phyloP scores from a whole-genome alignment of 2,888 invertebrate species.

The Pterostichus niger region DNA sequence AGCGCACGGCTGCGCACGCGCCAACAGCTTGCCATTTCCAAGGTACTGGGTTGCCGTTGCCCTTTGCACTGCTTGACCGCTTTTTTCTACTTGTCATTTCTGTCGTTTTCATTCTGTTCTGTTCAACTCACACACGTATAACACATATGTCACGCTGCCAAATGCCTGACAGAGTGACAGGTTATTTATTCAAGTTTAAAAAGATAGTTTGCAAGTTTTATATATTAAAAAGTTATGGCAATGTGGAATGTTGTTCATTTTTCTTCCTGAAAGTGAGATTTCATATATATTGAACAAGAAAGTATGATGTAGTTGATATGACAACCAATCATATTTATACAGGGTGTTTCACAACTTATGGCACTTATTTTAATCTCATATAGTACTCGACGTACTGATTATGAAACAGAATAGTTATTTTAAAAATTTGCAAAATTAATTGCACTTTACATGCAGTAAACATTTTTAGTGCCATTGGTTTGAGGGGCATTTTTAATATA shows the following conservation, averaged over 20 bases:
- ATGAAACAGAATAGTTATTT: too few species aligned
- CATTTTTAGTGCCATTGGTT: too few species aligned
- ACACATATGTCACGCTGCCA: slow-evolving; percentile 40
- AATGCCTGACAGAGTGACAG: slow-evolving; percentile 32
- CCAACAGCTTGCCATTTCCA: background rate
- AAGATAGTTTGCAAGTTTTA: slow-evolving; percentile 22
- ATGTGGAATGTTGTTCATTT: background rate
- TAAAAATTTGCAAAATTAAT: too few species aligned
- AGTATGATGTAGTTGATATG: background rate
- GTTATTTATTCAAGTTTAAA: slow-evolving; percentile 51
- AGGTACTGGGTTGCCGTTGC: background rate
- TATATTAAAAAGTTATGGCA: slow-evolving; percentile 30
- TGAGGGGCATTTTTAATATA: too few species aligned
- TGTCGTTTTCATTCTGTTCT: slow-evolving; percentile 25
- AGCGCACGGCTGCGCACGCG: background rate
- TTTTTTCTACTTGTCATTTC: slow-evolving; percentile 46
- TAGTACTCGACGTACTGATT: too few species aligned
- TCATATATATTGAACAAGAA: background rate
- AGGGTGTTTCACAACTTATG: too few species aligned
- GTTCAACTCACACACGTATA: background rate
- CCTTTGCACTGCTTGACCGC: slow-evolving; percentile 44
- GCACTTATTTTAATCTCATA: too few species aligned
- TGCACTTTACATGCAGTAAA: too few species aligned
- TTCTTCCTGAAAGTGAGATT: background rate
- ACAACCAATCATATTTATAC: too few species aligned